Evolutionary conservation across 1,140 invertebrate genomes (phyloP).

Genomic region (Drosophila rufa): DNA sequence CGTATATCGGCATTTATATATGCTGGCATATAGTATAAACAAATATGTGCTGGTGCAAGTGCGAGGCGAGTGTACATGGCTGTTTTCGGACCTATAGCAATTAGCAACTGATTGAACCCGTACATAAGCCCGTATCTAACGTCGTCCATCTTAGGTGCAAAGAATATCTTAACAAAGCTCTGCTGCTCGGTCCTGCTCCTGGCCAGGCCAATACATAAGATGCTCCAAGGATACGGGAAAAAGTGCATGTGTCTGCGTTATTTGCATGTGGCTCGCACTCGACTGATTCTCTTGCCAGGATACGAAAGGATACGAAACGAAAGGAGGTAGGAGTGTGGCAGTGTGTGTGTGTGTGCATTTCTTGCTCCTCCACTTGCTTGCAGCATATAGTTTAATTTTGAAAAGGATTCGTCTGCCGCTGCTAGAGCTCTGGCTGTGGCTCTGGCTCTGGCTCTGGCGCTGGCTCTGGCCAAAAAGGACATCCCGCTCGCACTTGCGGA

Average conservation of each 20-base stretch:
- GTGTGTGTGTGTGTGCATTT: conserved; percentile 47
- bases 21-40: conserved; percentile 44
- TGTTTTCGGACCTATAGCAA: conserved; percentile 71
- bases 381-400: conserved; percentile 82
- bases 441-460: conserved; percentile 22
- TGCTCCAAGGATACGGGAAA: conserved; percentile 73
- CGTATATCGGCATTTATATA: conserved; percentile 36
- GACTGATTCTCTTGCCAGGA: conserved; percentile 64
- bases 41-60: conserved; percentile 22
- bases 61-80: conserved; percentile 27
- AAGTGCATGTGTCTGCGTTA: conserved; percentile 81
- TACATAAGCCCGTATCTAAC: conserved; percentile 68
- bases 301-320: conserved; percentile 43
- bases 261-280: conserved; percentile 79
- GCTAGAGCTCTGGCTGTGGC: conserved; percentile 72
- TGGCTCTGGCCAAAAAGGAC: conserved; percentile 31
- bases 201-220: conserved; percentile 68
- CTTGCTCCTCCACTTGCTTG: conserved; percentile 69
- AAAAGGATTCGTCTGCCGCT: conserved; percentile 79
- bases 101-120: conserved; percentile 82
- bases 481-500: conserved; percentile 32
- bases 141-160: conserved; percentile 74
- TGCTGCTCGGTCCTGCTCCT: conserved; percentile 4
- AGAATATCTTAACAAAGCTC: conserved; percentile 82
- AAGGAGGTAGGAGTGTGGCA: conserved; percentile 14